Evolutionary conservation across 2,888 invertebrate genomes (phyloP).

Genomic region (Strigamia maritima): DNA sequence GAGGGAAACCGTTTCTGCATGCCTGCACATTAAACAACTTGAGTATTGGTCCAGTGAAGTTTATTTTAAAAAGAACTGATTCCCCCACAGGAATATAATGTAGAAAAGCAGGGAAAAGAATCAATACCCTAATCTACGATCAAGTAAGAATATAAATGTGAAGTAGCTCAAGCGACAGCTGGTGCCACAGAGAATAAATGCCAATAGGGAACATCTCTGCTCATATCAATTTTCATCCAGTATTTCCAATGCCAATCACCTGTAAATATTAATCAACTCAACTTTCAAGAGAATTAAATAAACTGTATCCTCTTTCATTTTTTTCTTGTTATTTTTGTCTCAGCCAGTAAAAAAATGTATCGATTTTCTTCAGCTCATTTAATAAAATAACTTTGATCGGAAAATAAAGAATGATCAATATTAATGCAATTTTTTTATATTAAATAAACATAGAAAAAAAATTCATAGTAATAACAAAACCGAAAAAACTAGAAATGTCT

Average conservation of each 20-base stretch:
- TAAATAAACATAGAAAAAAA: neutral
- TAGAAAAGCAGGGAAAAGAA: neutral
- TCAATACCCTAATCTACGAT: slow-evolving; percentile 4
- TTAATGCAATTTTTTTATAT: neutral
- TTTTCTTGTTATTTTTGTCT: neutral
- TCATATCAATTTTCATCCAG: neutral
- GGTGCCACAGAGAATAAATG: neutral
- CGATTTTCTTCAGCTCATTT: neutral
- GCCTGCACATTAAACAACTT: neutral
- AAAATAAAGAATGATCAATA: neutral
- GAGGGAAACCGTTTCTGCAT: neutral
- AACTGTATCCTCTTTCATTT: neutral
- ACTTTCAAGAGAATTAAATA: neutral
- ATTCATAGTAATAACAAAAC: neutral
- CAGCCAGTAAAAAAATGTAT: neutral
- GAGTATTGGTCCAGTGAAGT: slow-evolving; percentile 4
- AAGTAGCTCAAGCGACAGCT: slow-evolving; percentile 4
- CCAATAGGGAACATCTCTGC: neutral
- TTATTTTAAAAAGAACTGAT: neutral
- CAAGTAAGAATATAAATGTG: slow-evolving; percentile 4
- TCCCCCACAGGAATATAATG: neutral
- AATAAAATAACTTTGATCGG: neutral
- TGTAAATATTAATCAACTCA: slow-evolving; percentile 4
- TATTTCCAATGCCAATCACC: neutral
- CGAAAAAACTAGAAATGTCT: neutral